phyloP scores from a whole-genome alignment of 1,140 invertebrate genomes.

The Drosophila willistoni region DNA sequence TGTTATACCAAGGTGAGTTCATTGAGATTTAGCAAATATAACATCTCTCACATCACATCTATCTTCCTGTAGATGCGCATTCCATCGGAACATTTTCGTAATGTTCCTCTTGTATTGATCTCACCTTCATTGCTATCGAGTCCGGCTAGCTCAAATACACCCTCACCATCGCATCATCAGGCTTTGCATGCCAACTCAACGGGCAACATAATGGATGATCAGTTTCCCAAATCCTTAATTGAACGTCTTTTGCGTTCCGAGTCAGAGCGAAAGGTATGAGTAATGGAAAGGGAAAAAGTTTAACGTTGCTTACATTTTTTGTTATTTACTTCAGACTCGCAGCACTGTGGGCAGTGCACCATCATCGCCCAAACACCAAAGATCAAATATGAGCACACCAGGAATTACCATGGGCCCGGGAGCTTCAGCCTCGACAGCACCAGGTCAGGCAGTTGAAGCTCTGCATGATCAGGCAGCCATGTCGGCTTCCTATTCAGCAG shows the following conservation, averaged over 20 bases:
- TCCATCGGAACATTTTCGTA: slow-evolving; percentile 97
- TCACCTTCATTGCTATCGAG: slow-evolving; percentile 92
- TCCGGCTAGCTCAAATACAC: slow-evolving; percentile 84
- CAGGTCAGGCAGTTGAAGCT: slow-evolving; percentile 74
- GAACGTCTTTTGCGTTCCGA: slow-evolving; percentile 86
- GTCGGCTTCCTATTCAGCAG: slow-evolving; percentile 71
- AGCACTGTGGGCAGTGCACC: slow-evolving; percentile 86
- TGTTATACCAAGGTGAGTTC: slow-evolving; percentile 93
- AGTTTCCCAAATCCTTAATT: slow-evolving; percentile 87
- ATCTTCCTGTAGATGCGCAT: slow-evolving; percentile 92
- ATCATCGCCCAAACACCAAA: slow-evolving; percentile 86
- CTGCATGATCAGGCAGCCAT: slow-evolving; percentile 72
- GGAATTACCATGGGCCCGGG: slow-evolving; percentile 69
- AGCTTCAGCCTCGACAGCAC: slow-evolving; percentile 34
- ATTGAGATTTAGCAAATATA: no score
- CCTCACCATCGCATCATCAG: slow-evolving; percentile 81
- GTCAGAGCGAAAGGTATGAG: slow-evolving; percentile 71
- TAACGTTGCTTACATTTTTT: background rate
- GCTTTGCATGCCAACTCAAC: slow-evolving; percentile 72
- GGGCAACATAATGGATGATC: slow-evolving; percentile 83
- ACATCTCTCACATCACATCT: slow-evolving; percentile 38
- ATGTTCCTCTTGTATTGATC: slow-evolving; percentile 95
- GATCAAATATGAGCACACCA: slow-evolving; percentile 83
- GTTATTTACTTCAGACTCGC: slow-evolving; percentile 62
- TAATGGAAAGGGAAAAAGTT: accelerated